Percentiles rank a stretch among this genome's conserved stretches.
phyloP scores from a whole-genome alignment of 2,888 invertebrate species.

The Subacronicta megacephala region DNA sequence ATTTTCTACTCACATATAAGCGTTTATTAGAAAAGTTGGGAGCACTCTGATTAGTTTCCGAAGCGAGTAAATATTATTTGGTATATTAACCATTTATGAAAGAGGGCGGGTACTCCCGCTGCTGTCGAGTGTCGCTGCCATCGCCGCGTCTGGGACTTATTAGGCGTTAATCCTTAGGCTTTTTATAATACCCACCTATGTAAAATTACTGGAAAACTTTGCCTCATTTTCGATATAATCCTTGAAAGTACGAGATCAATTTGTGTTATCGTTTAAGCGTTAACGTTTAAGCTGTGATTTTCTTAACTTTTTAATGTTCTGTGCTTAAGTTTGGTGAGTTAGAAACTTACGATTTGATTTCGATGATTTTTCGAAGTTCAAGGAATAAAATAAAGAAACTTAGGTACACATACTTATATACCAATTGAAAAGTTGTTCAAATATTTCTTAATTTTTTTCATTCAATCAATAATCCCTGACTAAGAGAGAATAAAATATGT shows the following conservation, averaged over 20 bases:
- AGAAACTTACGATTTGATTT: no score
- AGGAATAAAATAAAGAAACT: no score
- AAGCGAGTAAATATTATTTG: conserved; percentile 47
- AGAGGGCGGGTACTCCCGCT: conserved; percentile 7
- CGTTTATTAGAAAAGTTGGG: conserved; percentile 52
- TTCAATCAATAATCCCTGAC: no score
- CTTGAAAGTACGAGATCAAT: conserved; percentile 33
- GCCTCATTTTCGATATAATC: conserved; percentile 17
- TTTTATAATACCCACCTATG: conserved; percentile 35
- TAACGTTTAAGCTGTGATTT: conserved; percentile 21
- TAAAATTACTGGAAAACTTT: conserved; percentile 32
- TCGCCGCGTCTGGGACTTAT: conserved; percentile 10
- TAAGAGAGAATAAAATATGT: no score
- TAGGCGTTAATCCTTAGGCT: conserved; percentile 28
- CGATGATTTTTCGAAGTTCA: no score
- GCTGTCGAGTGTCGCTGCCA: background rate
- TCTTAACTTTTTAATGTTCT: conserved; percentile 25
- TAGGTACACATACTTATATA: no score
- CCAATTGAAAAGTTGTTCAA: no score
- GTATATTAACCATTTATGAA: conserved; percentile 26
- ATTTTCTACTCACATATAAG: conserved; percentile 26
- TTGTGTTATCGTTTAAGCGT: conserved; percentile 30
- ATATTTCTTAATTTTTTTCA: no score
- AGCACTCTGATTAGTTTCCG: conserved; percentile 48
- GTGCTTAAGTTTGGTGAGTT: background rate